A percentile compares a stretch with the other conserved stretches of the same genome.
Conservation (phyloP, 2,888 invertebrate species). For the Xanthostigma xanthostigma region DNA sequence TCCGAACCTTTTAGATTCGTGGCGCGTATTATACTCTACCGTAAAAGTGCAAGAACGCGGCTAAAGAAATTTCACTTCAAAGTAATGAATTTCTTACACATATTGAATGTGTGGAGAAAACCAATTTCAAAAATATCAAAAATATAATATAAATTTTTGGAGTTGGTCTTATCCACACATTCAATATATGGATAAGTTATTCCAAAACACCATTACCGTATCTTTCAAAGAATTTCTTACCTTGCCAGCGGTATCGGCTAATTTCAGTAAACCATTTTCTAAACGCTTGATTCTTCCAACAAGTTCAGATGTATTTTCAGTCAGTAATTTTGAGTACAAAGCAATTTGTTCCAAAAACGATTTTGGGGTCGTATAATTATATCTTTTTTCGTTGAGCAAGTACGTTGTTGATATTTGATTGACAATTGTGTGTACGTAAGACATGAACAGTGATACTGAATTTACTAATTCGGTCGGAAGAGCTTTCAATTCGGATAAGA, state of each 20-base stretch:
- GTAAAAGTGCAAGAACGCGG: too few species aligned
- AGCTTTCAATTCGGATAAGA: slow-evolving; percentile 60
- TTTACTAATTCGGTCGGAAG: slow-evolving; percentile 43
- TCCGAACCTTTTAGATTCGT: too few species aligned
- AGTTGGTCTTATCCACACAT: too few species aligned
- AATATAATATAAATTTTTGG: too few species aligned
- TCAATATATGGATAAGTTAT: too few species aligned
- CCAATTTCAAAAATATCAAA: too few species aligned
- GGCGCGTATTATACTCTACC: too few species aligned
- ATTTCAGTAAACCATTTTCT: slow-evolving; percentile 76
- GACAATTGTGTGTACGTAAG: slow-evolving; percentile 75
- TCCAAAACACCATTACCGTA: too few species aligned
- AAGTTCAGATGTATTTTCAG: slow-evolving; percentile 50
- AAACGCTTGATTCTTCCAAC: slow-evolving; percentile 62
- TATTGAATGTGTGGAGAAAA: too few species aligned
- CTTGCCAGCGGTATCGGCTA: slow-evolving; percentile 73
- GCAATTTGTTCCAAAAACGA: slow-evolving; percentile 87
- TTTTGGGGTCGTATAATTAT: slow-evolving; percentile 94
- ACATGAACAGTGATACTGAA: slow-evolving; percentile 75
- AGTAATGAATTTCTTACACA: too few species aligned
- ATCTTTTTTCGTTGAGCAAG: slow-evolving; percentile 69
- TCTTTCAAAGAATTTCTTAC: slow-evolving; percentile 29
- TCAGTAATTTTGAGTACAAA: slow-evolving; percentile 57
- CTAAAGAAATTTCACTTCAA: too few species aligned
- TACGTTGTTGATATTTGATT: slow-evolving; percentile 72